Percentiles rank a stretch among this genome's conserved stretches.
These are phyloP conservation scores for Ornithoptera priamus DNA, from an alignment of 2,888 invertebrate genomes.

Conservation along the genomic window DNA sequence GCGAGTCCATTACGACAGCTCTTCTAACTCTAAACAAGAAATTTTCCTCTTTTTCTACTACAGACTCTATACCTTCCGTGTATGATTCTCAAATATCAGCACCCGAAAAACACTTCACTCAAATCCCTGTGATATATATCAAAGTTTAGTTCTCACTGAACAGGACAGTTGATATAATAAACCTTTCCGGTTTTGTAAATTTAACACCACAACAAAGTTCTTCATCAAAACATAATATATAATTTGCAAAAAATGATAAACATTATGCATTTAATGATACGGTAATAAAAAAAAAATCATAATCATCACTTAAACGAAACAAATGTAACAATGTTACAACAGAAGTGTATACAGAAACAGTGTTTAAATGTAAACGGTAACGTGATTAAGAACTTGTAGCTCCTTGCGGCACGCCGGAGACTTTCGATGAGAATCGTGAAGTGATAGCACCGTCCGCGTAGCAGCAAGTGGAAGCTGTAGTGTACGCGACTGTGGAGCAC, in stretches of 20 bases:
- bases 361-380: not conserved
- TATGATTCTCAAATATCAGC: not conserved
- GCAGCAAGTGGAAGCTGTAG: conserved; percentile 1
- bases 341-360: not conserved
- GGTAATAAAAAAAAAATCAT: too few species aligned
- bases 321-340: not conserved
- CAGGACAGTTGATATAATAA: too few species aligned
- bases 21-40: conserved; percentile 1
- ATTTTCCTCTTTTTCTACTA: not conserved
- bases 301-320: not conserved
- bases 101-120: not conserved
- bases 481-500: conserved; percentile 4
- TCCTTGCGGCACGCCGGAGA: conserved; percentile 1
- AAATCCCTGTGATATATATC: not conserved
- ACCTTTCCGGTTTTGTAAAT: too few species aligned
- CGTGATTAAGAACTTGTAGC: not conserved
- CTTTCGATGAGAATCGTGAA: not conserved
- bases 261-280: too few species aligned
- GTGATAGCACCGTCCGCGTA: not conserved
- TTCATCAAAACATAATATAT: not conserved
- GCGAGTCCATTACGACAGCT: conserved; percentile 29
- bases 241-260: not conserved
- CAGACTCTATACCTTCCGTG: not conserved
- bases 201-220: not conserved
- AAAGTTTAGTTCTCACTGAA: too few species aligned